These are phyloP conservation scores for Lamprotornis superbus DNA, from an alignment of 2,113 vertebrate species.

Conservation along the genomic window DNA sequence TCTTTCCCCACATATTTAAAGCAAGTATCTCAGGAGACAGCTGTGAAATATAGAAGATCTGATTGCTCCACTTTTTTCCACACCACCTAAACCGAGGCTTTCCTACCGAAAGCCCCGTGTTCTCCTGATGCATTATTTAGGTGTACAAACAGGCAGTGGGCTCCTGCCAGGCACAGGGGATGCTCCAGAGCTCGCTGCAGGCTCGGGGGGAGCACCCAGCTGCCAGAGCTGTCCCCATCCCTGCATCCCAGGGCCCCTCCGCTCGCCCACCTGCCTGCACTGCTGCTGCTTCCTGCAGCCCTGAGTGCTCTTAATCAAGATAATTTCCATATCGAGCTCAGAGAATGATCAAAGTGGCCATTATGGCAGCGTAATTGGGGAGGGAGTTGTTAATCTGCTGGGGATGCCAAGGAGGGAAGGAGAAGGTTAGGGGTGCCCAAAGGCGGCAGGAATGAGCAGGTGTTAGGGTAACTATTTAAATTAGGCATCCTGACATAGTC, in stretches of 20 bases:
- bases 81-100: not conserved
- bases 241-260: not conserved
- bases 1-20: not conserved
- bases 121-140: not conserved
- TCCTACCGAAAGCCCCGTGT: not conserved
- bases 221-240: not conserved
- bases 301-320: not conserved
- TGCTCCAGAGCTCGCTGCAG: not conserved
- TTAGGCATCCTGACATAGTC: not conserved
- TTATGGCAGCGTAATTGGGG: not conserved
- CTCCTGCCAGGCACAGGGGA: not conserved
- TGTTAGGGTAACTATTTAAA: constrained; percentile 55
- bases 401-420: constrained; percentile 5
- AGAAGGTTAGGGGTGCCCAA: constrained; percentile 25
- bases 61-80: not conserved
- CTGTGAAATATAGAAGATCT: not conserved
- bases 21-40: not conserved
- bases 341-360: constrained; percentile 10
- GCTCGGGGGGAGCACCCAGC: not conserved
- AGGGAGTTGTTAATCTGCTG: constrained; percentile 2
- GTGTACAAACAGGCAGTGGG: not conserved
- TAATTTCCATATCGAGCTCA: not conserved
- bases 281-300: not conserved
- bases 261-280: not conserved
- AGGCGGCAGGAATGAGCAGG: constrained; percentile 26